phyloP scores from a whole-genome alignment of 2,113 vertebrate genomes.

The Reinhardtius hippoglossoides region DNA sequence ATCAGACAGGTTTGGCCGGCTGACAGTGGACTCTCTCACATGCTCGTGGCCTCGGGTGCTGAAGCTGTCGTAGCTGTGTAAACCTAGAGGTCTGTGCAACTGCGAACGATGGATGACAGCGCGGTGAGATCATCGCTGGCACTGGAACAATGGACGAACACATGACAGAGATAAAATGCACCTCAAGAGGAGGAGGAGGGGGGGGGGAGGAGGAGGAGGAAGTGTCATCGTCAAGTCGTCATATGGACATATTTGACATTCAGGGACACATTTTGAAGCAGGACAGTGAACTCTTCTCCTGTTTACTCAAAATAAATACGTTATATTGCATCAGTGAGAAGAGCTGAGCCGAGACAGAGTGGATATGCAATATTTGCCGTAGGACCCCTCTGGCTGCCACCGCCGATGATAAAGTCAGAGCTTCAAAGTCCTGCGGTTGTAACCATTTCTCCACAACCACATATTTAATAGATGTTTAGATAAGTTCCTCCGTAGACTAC shows the following conservation, averaged over 20 bases:
- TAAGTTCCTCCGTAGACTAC: constrained; percentile 39
- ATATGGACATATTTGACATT: background rate
- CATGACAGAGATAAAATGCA: constrained; percentile 50
- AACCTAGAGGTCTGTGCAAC: constrained; percentile 68
- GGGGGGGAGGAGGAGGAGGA: constrained; percentile 2
- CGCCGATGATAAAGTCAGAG: constrained; percentile 37
- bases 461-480: constrained; percentile 60
- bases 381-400: constrained; percentile 23
- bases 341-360: constrained; percentile 2
- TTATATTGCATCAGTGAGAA: background rate
- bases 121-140: constrained; percentile 72
- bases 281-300: background rate
- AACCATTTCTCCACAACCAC: constrained; percentile 32
- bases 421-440: constrained; percentile 42
- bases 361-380: constrained; percentile 29
- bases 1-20: constrained; percentile 65
- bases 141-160: constrained; percentile 55
- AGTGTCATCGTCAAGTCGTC: constrained; percentile 15
- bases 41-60: constrained; percentile 52
- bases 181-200: background rate
- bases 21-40: constrained; percentile 53
- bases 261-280: background rate
- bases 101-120: constrained; percentile 44
- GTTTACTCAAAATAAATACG: background rate
- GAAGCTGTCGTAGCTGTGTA: constrained; percentile 55